Evolutionary conservation across 2,113 vertebrate species (phyloP).

Genomic region (Dromaius novaehollandiae): DNA sequence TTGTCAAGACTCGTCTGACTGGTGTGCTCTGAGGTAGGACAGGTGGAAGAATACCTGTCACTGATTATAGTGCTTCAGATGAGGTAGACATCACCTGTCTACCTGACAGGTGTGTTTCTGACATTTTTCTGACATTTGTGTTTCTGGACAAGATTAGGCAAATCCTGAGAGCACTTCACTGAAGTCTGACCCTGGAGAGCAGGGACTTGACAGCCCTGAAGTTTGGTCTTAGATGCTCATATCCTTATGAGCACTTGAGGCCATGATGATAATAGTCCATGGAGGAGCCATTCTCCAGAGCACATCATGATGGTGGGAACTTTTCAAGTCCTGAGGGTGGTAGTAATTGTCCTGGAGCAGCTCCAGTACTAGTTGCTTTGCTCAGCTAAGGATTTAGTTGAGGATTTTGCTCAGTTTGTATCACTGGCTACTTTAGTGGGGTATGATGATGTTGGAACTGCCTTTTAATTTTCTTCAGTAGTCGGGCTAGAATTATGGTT

Average conservation of each 20-base stretch:
- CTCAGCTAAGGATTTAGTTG: not conserved
- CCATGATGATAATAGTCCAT: not conserved
- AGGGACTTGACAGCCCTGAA: not conserved
- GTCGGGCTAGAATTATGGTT: slow-evolving; percentile 32
- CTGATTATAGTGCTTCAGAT: not conserved
- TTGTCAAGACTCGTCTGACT: not conserved
- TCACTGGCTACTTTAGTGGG: slow-evolving; percentile 22
- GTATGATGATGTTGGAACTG: slow-evolving; percentile 51
- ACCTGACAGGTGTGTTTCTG: too few species aligned
- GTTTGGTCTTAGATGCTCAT: not conserved
- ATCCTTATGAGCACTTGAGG: not conserved
- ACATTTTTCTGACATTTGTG: not conserved
- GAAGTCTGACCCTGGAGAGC: not conserved
- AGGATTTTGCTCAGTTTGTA: not conserved
- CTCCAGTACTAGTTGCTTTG: not conserved
- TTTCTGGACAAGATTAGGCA: not conserved
- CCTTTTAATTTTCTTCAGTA: slow-evolving; percentile 67
- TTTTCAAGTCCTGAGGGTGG: not conserved
- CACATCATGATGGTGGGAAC: accelerated
- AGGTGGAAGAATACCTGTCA: not conserved
- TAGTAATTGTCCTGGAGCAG: not conserved
- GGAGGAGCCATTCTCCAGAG: not conserved
- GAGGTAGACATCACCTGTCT: accelerated
- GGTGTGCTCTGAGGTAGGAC: not conserved
- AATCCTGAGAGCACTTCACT: not conserved